Percentiles rank a stretch among this genome's conserved stretches.
Conservation (phyloP, 2,797 vertebrate genomes). For the Rhabdomys pumilio region DNA sequence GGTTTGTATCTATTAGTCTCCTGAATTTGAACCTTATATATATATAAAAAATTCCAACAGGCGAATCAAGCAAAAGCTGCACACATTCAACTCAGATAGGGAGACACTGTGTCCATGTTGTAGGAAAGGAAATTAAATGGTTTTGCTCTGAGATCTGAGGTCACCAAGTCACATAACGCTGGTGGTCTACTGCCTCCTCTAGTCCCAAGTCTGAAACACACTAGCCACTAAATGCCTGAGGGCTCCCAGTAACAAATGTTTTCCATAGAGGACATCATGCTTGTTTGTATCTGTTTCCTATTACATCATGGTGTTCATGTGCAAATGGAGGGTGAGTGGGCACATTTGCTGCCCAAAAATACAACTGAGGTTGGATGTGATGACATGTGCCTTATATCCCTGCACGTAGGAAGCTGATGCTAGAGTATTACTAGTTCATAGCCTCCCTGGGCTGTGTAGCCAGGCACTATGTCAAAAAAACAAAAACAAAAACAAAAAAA, state of each 20-base stretch:
- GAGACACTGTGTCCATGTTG: background rate
- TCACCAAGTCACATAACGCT: background rate
- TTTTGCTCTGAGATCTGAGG: background rate
- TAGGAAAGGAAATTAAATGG: background rate
- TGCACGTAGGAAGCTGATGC: background rate
- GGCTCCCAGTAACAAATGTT: background rate
- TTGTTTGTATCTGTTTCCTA: background rate
- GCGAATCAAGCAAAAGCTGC: background rate
- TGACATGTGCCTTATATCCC: background rate
- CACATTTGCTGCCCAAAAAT: background rate
- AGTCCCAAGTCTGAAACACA: background rate
- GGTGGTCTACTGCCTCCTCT: background rate
- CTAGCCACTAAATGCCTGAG: fast-evolving
- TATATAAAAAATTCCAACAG: background rate
- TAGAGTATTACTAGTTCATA: background rate
- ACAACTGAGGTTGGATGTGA: background rate
- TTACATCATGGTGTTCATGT: background rate
- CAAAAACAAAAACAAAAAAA: no score
- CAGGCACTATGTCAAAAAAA: background rate
- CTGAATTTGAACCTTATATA: slow-evolving; percentile 48
- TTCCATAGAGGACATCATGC: background rate
- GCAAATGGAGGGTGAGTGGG: background rate
- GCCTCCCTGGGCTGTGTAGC: background rate
- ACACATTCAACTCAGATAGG: background rate
- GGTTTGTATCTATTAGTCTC: background rate